Conservation (phyloP, 23 tunicate species). For the Corella eumyota region DNA sequence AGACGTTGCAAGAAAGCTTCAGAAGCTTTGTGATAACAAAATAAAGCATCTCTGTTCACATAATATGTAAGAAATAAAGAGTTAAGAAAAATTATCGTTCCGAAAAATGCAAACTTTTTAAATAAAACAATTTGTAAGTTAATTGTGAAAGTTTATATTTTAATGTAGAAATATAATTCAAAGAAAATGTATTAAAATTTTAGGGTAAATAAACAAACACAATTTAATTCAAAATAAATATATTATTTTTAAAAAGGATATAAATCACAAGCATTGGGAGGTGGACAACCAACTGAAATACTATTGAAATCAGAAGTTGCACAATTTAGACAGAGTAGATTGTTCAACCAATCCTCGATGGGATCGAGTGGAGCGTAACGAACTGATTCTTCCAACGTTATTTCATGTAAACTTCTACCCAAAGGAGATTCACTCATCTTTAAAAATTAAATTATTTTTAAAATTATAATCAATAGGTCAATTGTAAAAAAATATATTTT, state of each 20-base stretch:
- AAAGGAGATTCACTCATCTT: slow-evolving; percentile 33
- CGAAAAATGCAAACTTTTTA: background rate
- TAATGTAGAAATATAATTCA: too few relatives aligned
- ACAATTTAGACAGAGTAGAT: slow-evolving; percentile 84
- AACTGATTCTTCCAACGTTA: slow-evolving; percentile 83
- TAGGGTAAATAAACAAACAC: too few relatives aligned
- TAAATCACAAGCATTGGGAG: slow-evolving; percentile 72
- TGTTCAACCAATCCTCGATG: slow-evolving; percentile 84
- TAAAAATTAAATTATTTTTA: slow-evolving; percentile 3
- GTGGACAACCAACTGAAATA: slow-evolving; percentile 34
- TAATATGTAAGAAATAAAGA: slow-evolving; percentile 46
- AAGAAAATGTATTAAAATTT: too few relatives aligned
- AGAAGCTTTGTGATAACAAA: slow-evolving; percentile 86
- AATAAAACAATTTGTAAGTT: slow-evolving; percentile 7
- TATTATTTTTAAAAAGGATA: slow-evolving; percentile 82
- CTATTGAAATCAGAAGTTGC: slow-evolving; percentile 14
- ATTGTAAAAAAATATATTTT: too few relatives aligned
- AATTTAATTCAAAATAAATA: too few relatives aligned
- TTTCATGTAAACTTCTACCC: slow-evolving; percentile 60
- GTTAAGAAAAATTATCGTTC: slow-evolving; percentile 4
- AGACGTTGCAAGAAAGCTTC: slow-evolving; percentile 75
- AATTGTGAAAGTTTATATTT: background rate
- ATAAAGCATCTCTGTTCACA: slow-evolving; percentile 86
- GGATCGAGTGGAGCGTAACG: slow-evolving; percentile 93
- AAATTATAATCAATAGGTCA: too few relatives aligned